phyloP scores from a whole-genome alignment of 1,140 invertebrate genomes.

The Hormaphis cornu region DNA sequence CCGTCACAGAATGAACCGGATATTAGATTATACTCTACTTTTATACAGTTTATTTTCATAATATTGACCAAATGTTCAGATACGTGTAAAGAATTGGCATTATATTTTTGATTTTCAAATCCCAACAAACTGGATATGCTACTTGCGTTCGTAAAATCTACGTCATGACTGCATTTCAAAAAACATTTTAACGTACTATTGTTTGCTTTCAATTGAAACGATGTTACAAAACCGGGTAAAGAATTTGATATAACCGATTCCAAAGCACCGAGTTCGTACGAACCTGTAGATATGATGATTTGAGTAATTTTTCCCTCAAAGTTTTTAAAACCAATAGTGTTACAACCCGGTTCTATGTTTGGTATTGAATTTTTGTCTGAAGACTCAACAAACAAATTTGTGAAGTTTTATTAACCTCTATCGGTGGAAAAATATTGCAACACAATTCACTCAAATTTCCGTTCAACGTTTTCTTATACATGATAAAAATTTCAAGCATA shows the following conservation, averaged over 20 bases:
- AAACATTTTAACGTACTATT: background rate
- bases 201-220: background rate
- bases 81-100: background rate
- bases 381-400: too few species aligned
- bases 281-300: constrained; percentile 18
- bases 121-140: background rate
- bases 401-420: background rate
- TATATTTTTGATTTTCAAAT: background rate
- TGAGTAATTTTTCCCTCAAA: background rate
- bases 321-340: background rate
- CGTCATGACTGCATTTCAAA: background rate
- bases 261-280: constrained; percentile 12
- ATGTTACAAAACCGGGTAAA: background rate
- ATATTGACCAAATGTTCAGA: constrained; percentile 13
- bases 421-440: constrained; percentile 10
- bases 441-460: background rate
- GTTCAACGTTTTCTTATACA: background rate
- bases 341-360: constrained; percentile 11
- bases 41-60: constrained; percentile 10
- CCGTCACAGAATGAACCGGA: constrained; percentile 39
- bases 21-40: constrained; percentile 32
- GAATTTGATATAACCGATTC: background rate
- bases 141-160: background rate
- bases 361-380: constrained; percentile 17
- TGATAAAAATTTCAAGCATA: constrained; percentile 34